These are phyloP conservation scores for Antechinus stuartii DNA, from an alignment of 2,113 vertebrate genomes.

Conservation along the genomic window DNA sequence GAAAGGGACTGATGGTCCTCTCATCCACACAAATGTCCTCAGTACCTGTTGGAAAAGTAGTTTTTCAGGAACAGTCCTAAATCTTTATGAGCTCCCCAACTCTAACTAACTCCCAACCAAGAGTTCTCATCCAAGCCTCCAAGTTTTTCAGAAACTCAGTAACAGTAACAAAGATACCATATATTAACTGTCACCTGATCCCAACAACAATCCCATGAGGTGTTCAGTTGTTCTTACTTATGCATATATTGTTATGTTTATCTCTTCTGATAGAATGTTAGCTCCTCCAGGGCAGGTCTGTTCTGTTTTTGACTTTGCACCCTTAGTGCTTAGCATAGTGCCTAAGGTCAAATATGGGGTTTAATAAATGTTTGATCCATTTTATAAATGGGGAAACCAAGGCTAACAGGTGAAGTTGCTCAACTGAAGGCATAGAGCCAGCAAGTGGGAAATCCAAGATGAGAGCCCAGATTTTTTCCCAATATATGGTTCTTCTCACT, in stretches of 20 bases:
- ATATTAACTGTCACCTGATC: background rate
- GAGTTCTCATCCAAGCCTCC: background rate
- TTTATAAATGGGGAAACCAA: background rate
- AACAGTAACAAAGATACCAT: background rate
- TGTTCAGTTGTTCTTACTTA: background rate
- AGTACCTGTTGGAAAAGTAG: constrained; percentile 76
- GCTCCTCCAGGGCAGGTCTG: background rate
- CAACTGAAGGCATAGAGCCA: background rate
- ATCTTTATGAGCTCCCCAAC: background rate
- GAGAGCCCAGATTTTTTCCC: too few relatives aligned
- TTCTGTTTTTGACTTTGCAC: background rate
- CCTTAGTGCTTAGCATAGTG: background rate
- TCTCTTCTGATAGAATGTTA: background rate
- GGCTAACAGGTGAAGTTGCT: background rate
- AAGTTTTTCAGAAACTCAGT: background rate
- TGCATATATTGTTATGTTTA: background rate
- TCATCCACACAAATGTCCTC: constrained; percentile 87
- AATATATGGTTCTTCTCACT: background rate
- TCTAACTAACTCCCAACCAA: constrained; percentile 14
- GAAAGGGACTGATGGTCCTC: constrained; percentile 89
- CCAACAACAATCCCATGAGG: background rate
- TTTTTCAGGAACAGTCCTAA: constrained; percentile 26
- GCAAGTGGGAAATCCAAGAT: too few relatives aligned
- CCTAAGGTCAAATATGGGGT: background rate
- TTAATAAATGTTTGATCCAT: background rate